Percentiles rank a stretch among this genome's conserved stretches.
Evolutionary conservation across 92 coral and sea anemone species (phyloP).

Genomic region (Porites evermanni): DNA sequence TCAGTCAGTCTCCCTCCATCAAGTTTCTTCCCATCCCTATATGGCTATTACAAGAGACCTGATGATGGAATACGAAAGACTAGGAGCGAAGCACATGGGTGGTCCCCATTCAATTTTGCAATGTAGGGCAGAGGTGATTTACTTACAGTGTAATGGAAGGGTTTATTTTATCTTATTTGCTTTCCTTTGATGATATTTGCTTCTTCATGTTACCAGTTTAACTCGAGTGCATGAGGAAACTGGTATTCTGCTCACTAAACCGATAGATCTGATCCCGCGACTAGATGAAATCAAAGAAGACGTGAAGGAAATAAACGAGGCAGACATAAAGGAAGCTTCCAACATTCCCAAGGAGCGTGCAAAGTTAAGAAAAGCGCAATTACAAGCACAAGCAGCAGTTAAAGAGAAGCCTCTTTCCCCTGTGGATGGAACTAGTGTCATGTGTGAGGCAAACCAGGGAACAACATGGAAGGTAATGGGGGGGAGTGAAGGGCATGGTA

Average conservation of each 20-base stretch:
- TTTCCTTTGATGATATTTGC: too few relatives aligned
- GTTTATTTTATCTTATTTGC: too few relatives aligned
- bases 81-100: slow-evolving; percentile 60
- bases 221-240: slow-evolving; percentile 83
- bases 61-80: slow-evolving; percentile 36
- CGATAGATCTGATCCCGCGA: slow-evolving; percentile 65
- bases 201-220: slow-evolving; percentile 36
- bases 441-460: slow-evolving; percentile 18
- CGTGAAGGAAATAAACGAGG: slow-evolving; percentile 30
- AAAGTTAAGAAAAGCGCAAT: slow-evolving; percentile 14
- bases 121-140: too few relatives aligned
- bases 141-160: too few relatives aligned
- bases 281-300: slow-evolving; percentile 45
- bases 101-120: too few relatives aligned
- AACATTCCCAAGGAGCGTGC: slow-evolving; percentile 60
- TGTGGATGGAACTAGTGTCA: slow-evolving; percentile 51
- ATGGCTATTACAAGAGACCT: slow-evolving; percentile 32
- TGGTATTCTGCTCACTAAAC: slow-evolving; percentile 68
- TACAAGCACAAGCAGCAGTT: slow-evolving; percentile 20
- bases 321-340: slow-evolving; percentile 36
- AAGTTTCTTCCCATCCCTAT: slow-evolving; percentile 44
- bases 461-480: slow-evolving; percentile 43
- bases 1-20: slow-evolving; percentile 70
- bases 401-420: slow-evolving; percentile 37
- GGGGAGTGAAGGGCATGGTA: neutral